Conservation (phyloP, 2,888 invertebrate genomes). For the Eurytoma californica region DNA sequence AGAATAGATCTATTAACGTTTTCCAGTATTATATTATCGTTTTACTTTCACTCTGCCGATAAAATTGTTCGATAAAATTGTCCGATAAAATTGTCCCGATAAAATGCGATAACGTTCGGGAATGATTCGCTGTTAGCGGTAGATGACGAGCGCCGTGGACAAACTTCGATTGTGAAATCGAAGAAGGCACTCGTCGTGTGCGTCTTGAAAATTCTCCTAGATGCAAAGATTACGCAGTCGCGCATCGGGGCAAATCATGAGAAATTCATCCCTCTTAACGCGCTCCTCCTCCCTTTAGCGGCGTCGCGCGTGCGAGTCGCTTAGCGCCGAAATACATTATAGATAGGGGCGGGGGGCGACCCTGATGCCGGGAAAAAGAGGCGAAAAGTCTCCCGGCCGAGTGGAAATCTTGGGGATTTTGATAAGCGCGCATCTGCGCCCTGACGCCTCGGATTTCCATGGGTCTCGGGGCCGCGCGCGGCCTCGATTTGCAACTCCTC, state of each 20-base stretch:
- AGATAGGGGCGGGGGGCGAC: slow-evolving; percentile 24
- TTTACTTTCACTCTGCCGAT: too few relatives aligned
- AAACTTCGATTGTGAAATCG: too few relatives aligned
- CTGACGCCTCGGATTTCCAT: slow-evolving; percentile 14
- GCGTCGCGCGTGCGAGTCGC: neutral
- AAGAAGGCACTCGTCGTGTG: too few relatives aligned
- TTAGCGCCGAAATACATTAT: slow-evolving; percentile 35
- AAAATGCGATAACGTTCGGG: too few relatives aligned
- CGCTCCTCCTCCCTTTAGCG: neutral
- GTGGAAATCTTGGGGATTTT: slow-evolving; percentile 47
- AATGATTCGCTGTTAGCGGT: too few relatives aligned
- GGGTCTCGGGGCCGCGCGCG: slow-evolving; percentile 16
- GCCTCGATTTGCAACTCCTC: slow-evolving; percentile 47
- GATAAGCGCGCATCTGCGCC: slow-evolving; percentile 42
- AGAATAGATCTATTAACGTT: too few relatives aligned
- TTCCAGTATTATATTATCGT: too few relatives aligned
- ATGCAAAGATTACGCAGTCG: neutral
- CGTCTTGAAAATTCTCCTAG: neutral
- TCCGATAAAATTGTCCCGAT: too few relatives aligned
- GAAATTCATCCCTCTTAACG: slow-evolving; percentile 35
- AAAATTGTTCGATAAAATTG: too few relatives aligned
- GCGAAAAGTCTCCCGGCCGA: slow-evolving; percentile 6
- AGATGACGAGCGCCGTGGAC: too few relatives aligned
- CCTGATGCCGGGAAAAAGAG: slow-evolving; percentile 22
- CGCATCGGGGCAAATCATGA: slow-evolving; percentile 13